A percentile compares a stretch with the other conserved stretches of the same genome.
phyloP scores from a whole-genome alignment of 2,113 vertebrate species.

The Periophthalmodon schlosseri region DNA sequence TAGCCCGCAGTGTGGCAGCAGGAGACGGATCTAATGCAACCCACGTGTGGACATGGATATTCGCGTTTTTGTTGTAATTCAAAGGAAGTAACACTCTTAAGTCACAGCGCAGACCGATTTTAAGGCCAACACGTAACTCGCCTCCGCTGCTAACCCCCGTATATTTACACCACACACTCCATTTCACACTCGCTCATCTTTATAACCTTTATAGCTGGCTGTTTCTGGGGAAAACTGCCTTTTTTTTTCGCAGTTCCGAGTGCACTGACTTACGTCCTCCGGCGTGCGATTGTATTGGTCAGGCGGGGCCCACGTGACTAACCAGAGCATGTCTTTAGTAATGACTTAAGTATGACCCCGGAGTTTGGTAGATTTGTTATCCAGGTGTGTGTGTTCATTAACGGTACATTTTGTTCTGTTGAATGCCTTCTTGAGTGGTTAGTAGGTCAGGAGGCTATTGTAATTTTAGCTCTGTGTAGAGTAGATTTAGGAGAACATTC shows the following conservation, averaged over 20 bases:
- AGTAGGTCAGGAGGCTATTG: no score
- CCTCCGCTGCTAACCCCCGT: background rate
- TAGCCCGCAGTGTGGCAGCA: background rate
- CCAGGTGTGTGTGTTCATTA: background rate
- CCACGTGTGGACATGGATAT: background rate
- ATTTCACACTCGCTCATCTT: background rate
- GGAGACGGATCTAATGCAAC: background rate
- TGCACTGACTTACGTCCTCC: background rate
- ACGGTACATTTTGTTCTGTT: background rate
- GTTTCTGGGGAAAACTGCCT: background rate
- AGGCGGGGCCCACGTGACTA: background rate
- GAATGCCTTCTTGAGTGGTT: no score
- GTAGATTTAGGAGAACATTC: no score
- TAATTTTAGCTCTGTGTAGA: no score
- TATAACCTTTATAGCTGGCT: background rate
- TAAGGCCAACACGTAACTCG: background rate
- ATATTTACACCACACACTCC: background rate
- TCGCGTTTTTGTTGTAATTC: background rate
- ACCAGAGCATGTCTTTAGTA: background rate
- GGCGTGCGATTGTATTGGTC: background rate
- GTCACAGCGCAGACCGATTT: background rate
- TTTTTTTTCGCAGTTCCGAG: background rate
- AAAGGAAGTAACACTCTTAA: background rate
- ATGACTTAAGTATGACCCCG: background rate
- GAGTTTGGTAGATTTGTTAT: background rate